These are phyloP conservation scores for Hippocampus guttulatus DNA, from an alignment of 2,113 vertebrate genomes.

Conservation along the genomic window DNA sequence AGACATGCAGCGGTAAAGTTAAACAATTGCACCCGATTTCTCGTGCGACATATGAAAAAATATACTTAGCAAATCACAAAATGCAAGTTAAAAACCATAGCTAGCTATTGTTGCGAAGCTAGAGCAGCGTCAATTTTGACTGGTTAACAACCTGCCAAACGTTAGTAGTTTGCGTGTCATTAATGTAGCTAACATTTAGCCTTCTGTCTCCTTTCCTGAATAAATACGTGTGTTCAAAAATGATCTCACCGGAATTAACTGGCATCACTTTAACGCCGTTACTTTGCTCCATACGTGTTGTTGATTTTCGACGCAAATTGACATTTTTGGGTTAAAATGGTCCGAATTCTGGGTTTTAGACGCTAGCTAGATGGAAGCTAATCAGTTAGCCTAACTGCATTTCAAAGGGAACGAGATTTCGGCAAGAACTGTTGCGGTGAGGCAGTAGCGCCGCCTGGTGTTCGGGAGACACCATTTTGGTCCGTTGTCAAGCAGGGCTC, in stretches of 20 bases:
- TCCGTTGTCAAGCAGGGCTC: background rate
- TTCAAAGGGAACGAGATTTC: slow-evolving; percentile 5
- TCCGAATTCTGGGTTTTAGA: background rate
- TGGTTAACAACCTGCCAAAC: background rate
- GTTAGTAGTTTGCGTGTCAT: slow-evolving; percentile 15
- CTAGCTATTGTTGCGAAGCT: background rate
- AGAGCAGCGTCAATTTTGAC: background rate
- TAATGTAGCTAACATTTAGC: slow-evolving; percentile 14
- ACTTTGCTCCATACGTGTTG: slow-evolving; percentile 18
- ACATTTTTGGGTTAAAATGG: background rate
- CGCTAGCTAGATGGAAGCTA: slow-evolving; percentile 10
- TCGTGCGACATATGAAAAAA: background rate
- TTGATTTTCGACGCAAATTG: background rate
- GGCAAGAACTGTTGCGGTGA: background rate
- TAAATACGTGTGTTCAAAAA: slow-evolving; percentile 1
- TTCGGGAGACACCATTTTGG: background rate
- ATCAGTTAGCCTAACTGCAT: background rate
- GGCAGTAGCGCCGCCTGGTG: background rate
- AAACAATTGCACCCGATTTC: background rate
- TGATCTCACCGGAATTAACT: slow-evolving; percentile 36
- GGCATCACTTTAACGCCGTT: slow-evolving; percentile 34
- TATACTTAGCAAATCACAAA: background rate
- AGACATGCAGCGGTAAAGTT: background rate
- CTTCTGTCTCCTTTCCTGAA: slow-evolving; percentile 3
- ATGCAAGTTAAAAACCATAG: background rate